A percentile compares a stretch with the other conserved stretches of the same genome.
phyloP scores from a whole-genome alignment of 1,140 invertebrate genomes.

The Belonocnema kinseyi region DNA sequence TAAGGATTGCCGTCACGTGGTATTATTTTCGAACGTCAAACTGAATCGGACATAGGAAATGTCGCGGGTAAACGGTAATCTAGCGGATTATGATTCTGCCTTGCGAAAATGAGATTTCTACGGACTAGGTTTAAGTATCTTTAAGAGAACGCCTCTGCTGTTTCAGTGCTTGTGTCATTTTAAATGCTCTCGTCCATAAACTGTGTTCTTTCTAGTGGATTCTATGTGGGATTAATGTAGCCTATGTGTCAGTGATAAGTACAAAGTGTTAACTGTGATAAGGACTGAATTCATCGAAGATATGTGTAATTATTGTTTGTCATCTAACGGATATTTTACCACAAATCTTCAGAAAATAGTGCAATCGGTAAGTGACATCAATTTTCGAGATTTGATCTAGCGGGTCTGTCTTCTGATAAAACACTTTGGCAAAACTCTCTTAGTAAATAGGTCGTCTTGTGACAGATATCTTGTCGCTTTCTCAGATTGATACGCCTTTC shows the following conservation, averaged over 20 bases:
- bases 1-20: conserved; percentile 5
- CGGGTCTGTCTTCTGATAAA: not conserved
- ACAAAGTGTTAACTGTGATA: not conserved
- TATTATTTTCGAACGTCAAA: conserved; percentile 2
- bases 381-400: not conserved
- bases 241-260: not conserved
- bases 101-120: not conserved
- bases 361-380: conserved; percentile 6
- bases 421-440: too few relatives aligned
- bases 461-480: not conserved
- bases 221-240: not conserved
- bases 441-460: not conserved
- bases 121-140: not conserved
- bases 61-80: not conserved
- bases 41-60: not conserved
- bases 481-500: not conserved
- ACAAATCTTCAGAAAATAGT: not conserved
- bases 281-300: not conserved
- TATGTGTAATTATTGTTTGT: not conserved
- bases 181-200: not conserved
- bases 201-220: conserved; percentile 25
- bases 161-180: not conserved
- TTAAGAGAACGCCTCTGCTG: not conserved
- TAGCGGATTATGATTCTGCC: not conserved
- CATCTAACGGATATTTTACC: not conserved